phyloP scores from a whole-genome alignment of 2,797 vertebrate genomes.

The Phalanger gymnotis region DNA sequence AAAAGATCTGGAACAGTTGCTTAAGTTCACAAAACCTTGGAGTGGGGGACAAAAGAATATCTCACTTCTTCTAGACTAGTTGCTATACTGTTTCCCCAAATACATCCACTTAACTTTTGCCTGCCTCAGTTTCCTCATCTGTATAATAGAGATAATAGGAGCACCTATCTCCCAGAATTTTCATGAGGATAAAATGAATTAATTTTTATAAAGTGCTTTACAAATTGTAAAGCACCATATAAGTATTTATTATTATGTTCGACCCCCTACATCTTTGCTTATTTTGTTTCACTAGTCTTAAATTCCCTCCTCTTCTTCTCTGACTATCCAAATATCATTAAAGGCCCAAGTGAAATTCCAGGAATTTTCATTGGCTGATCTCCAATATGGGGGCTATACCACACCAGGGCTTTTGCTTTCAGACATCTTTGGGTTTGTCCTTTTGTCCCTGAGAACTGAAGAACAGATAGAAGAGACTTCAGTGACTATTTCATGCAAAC shows the following conservation, averaged over 20 bases:
- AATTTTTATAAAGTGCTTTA: neutral
- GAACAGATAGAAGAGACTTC: neutral
- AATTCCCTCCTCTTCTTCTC: neutral
- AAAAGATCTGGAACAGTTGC: neutral
- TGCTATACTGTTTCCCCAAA: neutral
- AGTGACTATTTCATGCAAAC: neutral
- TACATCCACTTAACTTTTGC: neutral
- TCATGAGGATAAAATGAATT: neutral
- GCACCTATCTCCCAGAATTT: neutral
- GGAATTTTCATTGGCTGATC: neutral
- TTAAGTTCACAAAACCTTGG: neutral
- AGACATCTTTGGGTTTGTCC: neutral
- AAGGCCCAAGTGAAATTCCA: neutral
- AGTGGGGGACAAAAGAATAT: neutral
- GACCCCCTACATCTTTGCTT: neutral
- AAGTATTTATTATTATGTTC: neutral
- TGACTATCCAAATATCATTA: neutral
- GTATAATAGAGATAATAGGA: neutral
- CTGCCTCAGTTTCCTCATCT: neutral
- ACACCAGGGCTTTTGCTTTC: neutral
- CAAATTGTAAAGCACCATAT: neutral
- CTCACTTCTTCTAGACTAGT: neutral
- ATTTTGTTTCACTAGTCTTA: neutral
- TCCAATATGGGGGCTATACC: neutral
- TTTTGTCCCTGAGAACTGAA: neutral